A percentile compares a stretch with the other conserved stretches of the same genome.
phyloP scores from a whole-genome alignment of 2,797 vertebrate species.

The Alectoris magna region DNA sequence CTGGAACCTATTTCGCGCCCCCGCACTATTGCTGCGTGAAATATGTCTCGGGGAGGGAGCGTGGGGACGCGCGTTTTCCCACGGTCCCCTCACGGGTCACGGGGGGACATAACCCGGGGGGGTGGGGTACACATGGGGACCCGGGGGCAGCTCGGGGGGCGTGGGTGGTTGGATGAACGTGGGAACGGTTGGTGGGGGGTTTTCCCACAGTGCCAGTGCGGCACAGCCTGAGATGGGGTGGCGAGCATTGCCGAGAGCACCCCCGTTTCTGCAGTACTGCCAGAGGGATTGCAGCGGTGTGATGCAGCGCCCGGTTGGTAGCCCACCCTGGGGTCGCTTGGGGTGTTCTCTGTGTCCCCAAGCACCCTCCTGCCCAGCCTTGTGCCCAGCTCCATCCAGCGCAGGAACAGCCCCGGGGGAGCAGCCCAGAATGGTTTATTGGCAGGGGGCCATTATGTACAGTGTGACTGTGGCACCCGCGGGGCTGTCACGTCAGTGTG shows the following conservation, averaged over 20 bases:
- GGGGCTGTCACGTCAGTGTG: background rate
- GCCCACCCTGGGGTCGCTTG: too few species aligned
- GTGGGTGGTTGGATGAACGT: too few species aligned
- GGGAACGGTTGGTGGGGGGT: background rate
- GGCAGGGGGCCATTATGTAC: background rate
- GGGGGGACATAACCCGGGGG: too few species aligned
- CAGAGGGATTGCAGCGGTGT: accelerated
- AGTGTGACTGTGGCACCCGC: background rate
- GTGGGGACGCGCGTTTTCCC: background rate
- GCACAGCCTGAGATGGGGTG: accelerated
- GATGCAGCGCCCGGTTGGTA: accelerated
- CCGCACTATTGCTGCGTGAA: accelerated
- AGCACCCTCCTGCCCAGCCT: accelerated
- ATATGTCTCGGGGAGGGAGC: background rate
- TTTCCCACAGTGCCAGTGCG: background rate
- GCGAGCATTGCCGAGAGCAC: too few species aligned
- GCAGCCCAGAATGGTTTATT: slow-evolving; percentile 53
- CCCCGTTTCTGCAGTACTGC: background rate
- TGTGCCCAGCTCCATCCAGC: background rate
- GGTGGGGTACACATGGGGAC: background rate
- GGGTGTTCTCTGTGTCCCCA: background rate
- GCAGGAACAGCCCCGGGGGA: background rate
- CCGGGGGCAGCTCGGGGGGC: too few species aligned
- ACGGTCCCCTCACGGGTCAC: background rate
- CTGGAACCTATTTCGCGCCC: accelerated